Conservation (phyloP, 30 jellyfish, hydroid and myxozoan species). For the Aurelia aurita region DNA sequence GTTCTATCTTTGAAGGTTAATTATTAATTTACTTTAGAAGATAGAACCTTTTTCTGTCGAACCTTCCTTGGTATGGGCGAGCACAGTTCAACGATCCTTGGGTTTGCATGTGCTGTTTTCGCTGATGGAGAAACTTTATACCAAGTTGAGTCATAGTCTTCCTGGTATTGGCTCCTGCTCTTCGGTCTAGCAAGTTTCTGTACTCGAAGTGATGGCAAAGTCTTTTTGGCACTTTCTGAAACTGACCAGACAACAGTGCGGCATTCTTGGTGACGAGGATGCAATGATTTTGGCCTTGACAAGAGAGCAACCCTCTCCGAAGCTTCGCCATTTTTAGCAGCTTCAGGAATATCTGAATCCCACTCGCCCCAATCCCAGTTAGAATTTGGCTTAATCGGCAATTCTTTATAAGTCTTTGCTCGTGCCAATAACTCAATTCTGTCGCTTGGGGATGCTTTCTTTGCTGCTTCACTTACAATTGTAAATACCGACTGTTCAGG, state of each 20-base stretch:
- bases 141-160: slow-evolving; percentile 80
- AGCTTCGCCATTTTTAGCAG: slow-evolving; percentile 91
- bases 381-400: slow-evolving; percentile 90
- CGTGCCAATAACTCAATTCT: slow-evolving; percentile 81
- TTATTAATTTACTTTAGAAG: neutral
- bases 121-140: slow-evolving; percentile 85
- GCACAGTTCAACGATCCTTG: slow-evolving; percentile 79
- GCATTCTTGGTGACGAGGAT: slow-evolving; percentile 79
- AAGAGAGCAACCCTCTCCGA: slow-evolving; percentile 79
- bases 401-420: slow-evolving; percentile 74
- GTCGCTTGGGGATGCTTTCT: slow-evolving; percentile 70
- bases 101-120: slow-evolving; percentile 78
- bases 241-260: slow-evolving; percentile 87
- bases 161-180: slow-evolving; percentile 84
- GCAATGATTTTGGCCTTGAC: slow-evolving; percentile 79
- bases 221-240: slow-evolving; percentile 69
- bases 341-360: slow-evolving; percentile 95
- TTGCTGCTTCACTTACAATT: slow-evolving; percentile 84
- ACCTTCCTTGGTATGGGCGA: slow-evolving; percentile 92
- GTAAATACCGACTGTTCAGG: slow-evolving; percentile 85
- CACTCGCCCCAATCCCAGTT: slow-evolving; percentile 98
- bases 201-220: slow-evolving; percentile 84
- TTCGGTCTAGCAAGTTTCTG: slow-evolving; percentile 94
- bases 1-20: too few relatives aligned
- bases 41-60: slow-evolving; percentile 69